Base-by-base conservation (phyloP, 2,888 invertebrate genomes). In the Hypomecis atomaria region DNA sequence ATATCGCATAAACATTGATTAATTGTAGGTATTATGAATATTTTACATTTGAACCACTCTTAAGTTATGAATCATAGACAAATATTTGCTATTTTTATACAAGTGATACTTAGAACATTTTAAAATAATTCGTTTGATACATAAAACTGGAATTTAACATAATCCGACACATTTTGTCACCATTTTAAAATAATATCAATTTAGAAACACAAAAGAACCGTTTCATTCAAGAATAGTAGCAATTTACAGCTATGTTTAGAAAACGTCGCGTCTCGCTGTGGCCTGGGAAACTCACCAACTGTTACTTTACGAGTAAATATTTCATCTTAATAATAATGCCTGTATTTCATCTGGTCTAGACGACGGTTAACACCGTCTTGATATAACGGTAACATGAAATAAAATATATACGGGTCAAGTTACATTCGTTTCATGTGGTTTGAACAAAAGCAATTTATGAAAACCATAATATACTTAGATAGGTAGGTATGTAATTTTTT, bases 241-340 rank as follows among this genome's bases (percentile, higher is more conserved):
- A 63, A 71, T 66, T 69, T 69, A 70, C 71, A 65, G 73, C 61
- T 69, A 66, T 67, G 69, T 73, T 75, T 71, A 59, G 66, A 77
- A 71, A 75, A 71, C 62, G 65, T 69, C 64, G 55, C 58, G 68
- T 70, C 71, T 71, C 67, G 69, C 55, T 62, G 66, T 56, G 70
- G 66, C 34, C 68, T 74, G 85, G 84, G 86, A 86, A 86, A 78
- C 74, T 71, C 66, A 65, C 71, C 86, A 86, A 80, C 81, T 85
- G 86, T 74, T 77, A 66, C 72, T 73, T 76, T 71, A 71, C 37
- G 45, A 47, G 56, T 67, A 69, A 63, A 67, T 69, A 66, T 71
- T 71, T 69, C 68, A 71, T 67, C 65, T 63, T 64, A 56, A 36
- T 73, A 78, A 69, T 53, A 61, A 52, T 52, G 42, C 43, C 44